Evolutionary conservation across 1,140 invertebrate species (phyloP).

Genomic region (Araneus ventricosus): DNA sequence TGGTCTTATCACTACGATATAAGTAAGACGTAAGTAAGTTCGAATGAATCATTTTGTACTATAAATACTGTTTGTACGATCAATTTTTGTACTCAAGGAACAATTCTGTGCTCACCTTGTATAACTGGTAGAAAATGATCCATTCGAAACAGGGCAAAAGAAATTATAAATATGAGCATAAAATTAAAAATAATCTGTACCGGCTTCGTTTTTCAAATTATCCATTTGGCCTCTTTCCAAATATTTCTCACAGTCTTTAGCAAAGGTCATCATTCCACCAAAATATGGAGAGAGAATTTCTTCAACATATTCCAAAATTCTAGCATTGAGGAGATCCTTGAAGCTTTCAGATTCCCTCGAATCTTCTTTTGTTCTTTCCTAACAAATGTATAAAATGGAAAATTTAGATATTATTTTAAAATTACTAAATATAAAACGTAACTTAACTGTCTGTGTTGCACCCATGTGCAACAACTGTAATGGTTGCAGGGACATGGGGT

Average conservation of each 20-base stretch:
- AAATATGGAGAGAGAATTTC: conserved; percentile 98
- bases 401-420: not conserved
- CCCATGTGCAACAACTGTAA: too few species aligned
- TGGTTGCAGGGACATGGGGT: too few species aligned
- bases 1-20: too few species aligned
- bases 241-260: conserved; percentile 95
- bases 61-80: too few species aligned
- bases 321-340: conserved; percentile 90
- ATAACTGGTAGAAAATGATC: too few species aligned
- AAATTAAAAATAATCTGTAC: conserved; percentile 79
- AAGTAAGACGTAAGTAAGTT: too few species aligned
- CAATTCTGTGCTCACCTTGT: too few species aligned
- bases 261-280: conserved; percentile 96
- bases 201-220: conserved; percentile 90
- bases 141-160: too few species aligned
- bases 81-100: too few species aligned
- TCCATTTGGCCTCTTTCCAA: conserved; percentile 90
- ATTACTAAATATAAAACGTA: too few species aligned
- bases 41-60: too few species aligned
- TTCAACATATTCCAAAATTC: conserved; percentile 97
- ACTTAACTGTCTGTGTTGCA: too few species aligned
- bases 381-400: conserved; percentile 61
- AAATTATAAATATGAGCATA: not conserved
- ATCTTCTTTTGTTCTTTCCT: conserved; percentile 95
- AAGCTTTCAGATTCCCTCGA: conserved; percentile 97